Percentiles rank a stretch among this genome's conserved stretches.
Evolutionary conservation across 2,113 vertebrate genomes (phyloP).

Genomic region (Halcyon senegalensis): DNA sequence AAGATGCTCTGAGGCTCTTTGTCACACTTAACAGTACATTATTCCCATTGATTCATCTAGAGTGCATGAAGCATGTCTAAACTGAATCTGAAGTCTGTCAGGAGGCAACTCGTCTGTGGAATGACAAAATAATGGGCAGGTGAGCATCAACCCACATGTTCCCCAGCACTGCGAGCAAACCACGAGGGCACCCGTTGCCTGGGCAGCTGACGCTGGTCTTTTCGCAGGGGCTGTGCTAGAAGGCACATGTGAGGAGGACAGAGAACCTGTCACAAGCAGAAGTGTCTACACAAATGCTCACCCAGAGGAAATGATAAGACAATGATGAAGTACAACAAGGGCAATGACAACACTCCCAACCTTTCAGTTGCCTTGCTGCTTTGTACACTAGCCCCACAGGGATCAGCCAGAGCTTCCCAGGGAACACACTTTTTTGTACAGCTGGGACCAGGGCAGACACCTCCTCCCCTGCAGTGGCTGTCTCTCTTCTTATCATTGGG

Average conservation of each 20-base stretch:
- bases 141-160: not conserved
- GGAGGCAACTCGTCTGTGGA: not conserved
- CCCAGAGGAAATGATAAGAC: not conserved
- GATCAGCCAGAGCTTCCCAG: not conserved
- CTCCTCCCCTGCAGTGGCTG: not conserved
- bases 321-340: not conserved
- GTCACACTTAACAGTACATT: not conserved
- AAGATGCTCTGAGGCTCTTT: not conserved
- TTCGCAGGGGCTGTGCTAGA: not conserved
- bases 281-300: not conserved
- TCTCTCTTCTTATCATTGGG: not conserved
- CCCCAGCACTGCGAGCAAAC: not conserved
- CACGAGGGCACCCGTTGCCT: accelerated
- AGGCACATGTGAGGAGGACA: accelerated
- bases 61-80: not conserved
- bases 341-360: not conserved
- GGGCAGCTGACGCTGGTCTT: not conserved
- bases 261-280: not conserved
- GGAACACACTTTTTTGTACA: not conserved
- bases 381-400: not conserved
- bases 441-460: not conserved
- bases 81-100: not conserved
- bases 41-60: not conserved
- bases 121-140: not conserved
- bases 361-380: not conserved